Base-by-base conservation (phyloP, 35 echinoderm and acorn worm genomes). In the Amphiura filiformis region DNA sequence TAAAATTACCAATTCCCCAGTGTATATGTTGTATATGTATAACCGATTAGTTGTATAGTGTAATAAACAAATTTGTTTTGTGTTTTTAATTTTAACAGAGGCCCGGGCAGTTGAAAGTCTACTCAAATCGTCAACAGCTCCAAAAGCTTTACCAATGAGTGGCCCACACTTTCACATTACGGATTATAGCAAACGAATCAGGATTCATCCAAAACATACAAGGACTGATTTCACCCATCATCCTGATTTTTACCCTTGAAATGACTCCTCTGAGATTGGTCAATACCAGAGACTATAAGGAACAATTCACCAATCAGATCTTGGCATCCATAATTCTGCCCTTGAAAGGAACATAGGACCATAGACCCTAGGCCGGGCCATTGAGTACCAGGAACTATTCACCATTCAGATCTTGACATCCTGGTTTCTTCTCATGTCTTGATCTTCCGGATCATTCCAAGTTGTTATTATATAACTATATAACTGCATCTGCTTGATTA, bases 131-230 rank as follows among this genome's bases (percentile, higher is more conserved):
- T 82, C 49, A 23, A 98, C 87, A 64, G 30, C 80, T 32, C 89
- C 81, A 0, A 86, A 82, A 56, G 47, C 86, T 0, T 42, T 86
- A 12, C 96, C 96, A 5, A 91, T 94, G 89, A 91, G 86, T 30
- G 96, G 87, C 15, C 89, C 92, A 31, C 96, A 98, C 56, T 98
- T 89, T 80, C 96, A 98, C 42, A 94, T 94, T 70, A 98, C 96
- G 56, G 96, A 98, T 64, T 98, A 98, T 65, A 94, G 92, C 65
- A 81, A 77, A 85, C 82, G 90, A 34, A 80, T 89, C n/a, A 84
- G 39, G 81, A 86, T 94, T 37, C 91, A 91, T 36, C 96, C 92
- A 3, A 88, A 87, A 76, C 84, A 89, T 30, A 65, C 80, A 9
- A 78, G 89, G 38, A 44, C 89, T 30, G 96, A 98, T 65, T 98